A percentile compares a stretch with the other conserved stretches of the same genome.
phyloP scores from a whole-genome alignment of 2,113 vertebrate species.

The Erpornis zantholeuca region DNA sequence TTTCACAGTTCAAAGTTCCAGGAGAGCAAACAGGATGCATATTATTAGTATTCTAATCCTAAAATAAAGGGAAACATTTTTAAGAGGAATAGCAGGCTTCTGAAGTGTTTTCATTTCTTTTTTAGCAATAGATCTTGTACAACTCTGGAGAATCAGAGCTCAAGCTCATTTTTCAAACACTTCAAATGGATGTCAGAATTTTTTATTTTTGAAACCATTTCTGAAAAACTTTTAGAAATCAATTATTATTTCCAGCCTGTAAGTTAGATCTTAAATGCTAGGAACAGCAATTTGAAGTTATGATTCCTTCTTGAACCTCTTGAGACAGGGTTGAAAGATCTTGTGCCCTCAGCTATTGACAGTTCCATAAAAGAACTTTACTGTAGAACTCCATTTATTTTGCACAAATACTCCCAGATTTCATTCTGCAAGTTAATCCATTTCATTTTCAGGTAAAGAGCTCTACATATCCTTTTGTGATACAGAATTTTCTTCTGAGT shows the following conservation, averaged over 20 bases:
- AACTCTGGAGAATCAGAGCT: neutral
- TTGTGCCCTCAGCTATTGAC: neutral
- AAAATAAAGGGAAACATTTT: neutral
- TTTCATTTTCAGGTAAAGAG: neutral
- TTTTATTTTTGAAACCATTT: neutral
- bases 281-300: neutral
- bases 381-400: neutral
- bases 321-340: neutral
- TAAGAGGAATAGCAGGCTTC: neutral
- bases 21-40: neutral
- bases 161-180: neutral
- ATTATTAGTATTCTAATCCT: neutral
- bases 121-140: neutral
- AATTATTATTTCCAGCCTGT: neutral
- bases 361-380: neutral
- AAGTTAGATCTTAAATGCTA: neutral
- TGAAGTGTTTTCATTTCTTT: neutral
- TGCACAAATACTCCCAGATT: neutral
- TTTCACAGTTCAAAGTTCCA: neutral
- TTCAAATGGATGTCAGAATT: neutral
- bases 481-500: neutral
- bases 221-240: neutral
- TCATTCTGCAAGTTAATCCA: neutral
- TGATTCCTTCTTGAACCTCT: neutral
- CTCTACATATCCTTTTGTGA: neutral